Conservation (phyloP, 2,797 vertebrate species). For the Lutjanus argentimaculatus region DNA sequence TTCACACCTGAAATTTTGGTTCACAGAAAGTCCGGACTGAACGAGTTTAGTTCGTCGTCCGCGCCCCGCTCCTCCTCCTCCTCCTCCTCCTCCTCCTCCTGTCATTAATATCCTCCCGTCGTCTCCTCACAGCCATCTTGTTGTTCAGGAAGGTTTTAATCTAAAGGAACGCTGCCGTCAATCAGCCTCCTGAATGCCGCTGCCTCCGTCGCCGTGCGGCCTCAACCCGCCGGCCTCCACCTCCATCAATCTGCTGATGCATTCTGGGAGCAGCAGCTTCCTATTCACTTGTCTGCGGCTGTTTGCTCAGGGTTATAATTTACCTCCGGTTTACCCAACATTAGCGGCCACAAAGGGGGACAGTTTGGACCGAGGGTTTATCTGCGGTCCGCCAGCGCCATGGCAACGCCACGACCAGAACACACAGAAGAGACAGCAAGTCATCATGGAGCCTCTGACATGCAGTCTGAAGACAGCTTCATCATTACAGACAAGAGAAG, state of each 20-base stretch:
- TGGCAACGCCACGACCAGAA: conserved; percentile 71
- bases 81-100: not conserved
- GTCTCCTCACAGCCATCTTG: conserved; percentile 68
- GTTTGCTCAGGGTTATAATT: conserved; percentile 87
- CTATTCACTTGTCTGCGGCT: conserved; percentile 83
- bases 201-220: conserved; percentile 53
- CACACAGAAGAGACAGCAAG: conserved; percentile 43
- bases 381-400: conserved; percentile 61
- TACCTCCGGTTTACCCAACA: conserved; percentile 84
- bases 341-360: conserved; percentile 79
- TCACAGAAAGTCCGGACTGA: too few species aligned
- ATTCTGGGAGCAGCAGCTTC: conserved; percentile 78
- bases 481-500: not conserved
- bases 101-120: not conserved
- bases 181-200: conserved; percentile 78
- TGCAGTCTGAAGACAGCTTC: not conserved
- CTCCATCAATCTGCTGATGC: conserved; percentile 85
- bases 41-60: too few species aligned
- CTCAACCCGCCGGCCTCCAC: conserved; percentile 73
- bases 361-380: conserved; percentile 72
- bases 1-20: too few species aligned
- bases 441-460: conserved; percentile 1
- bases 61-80: not conserved
- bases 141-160: conserved; percentile 83
- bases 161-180: conserved; percentile 79